phyloP scores from a whole-genome alignment of 1,140 invertebrate genomes.

The Polypedilum pembai region DNA sequence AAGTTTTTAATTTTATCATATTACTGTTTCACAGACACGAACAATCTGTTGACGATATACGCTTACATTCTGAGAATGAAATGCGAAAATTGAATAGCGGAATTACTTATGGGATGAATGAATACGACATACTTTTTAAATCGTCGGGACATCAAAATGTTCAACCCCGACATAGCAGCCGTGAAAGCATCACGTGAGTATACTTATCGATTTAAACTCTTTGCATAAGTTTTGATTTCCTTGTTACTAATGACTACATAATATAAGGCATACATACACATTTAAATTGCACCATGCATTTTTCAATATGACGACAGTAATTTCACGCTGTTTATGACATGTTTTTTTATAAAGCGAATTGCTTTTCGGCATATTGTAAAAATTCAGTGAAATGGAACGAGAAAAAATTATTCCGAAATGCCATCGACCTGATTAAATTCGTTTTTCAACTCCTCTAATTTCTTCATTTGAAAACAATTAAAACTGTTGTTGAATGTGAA shows the following conservation, averaged over 20 bases:
- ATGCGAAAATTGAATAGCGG: too few relatives aligned
- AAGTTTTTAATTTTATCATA: constrained; percentile 32
- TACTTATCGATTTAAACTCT: neutral
- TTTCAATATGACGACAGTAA: neutral
- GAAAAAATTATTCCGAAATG: constrained; percentile 1
- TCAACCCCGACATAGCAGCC: constrained; percentile 37
- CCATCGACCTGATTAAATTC: neutral
- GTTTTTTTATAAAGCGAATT: neutral
- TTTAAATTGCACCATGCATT: too few relatives aligned
- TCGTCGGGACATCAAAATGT: constrained; percentile 40
- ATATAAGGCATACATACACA: too few relatives aligned
- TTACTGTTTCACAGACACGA: constrained; percentile 46
- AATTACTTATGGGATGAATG: constrained; percentile 43
- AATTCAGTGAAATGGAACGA: neutral
- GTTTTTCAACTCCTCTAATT: neutral
- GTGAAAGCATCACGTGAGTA: constrained; percentile 41
- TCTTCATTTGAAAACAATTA: neutral
- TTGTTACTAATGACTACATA: neutral
- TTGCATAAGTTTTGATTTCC: neutral
- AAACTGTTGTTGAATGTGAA: neutral
- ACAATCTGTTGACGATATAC: constrained; percentile 47
- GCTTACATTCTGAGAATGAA: constrained; percentile 47
- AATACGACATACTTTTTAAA: constrained; percentile 43
- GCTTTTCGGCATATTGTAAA: neutral
- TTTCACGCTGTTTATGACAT: neutral